Base-by-base conservation (phyloP, 1,140 invertebrate species). In the Leptinotarsa defecta region DNA sequence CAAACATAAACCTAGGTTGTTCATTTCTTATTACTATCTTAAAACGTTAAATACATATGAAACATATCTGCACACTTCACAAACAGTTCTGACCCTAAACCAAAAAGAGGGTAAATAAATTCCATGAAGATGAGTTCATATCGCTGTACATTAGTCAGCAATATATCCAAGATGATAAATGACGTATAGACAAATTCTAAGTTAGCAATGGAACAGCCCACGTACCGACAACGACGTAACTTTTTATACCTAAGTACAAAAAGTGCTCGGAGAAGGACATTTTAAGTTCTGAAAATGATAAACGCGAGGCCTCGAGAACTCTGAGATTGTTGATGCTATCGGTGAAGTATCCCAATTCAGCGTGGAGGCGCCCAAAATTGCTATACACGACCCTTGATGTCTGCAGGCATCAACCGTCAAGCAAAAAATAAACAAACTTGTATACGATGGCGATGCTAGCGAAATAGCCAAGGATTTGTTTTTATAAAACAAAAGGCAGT, bases 301-400 rank as follows among this genome's bases (percentile, higher is more conserved):
- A 83, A 84, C 82, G 83, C 75, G 77, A 74, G 78, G 79, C 73
- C 77, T 68, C 74, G 77, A 77, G 77, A 81, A 76, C 81, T 78
- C 72, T 73, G 74, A 83, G 83, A 84, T 84, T 84, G 83, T 84
- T 83, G 83, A 84, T 84, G 81, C 76, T 84, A 84, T 84, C 83
- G 79, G 76, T 79, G 74, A 80, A 79, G 76, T 78, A 81, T 77
- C 79, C 79, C 79, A 80, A 80, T 81, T 76, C 74, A 76, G 78
- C 76, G 73, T 70, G 52, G 71, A 80, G 80, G 80, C 80, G 79
- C 80, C 82, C 77, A 74, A 82, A 82, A 83, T 79, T 81, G 80
- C 81, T 82, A 82, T 81, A 84, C 82, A 81, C 76, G 75, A 76
- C 76, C 79, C 78, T 75, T 72, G 79, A 82, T 78, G 81, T 82